Conservation (phyloP, 92 coral and sea anemone species). For the Pocillopora grandis region DNA sequence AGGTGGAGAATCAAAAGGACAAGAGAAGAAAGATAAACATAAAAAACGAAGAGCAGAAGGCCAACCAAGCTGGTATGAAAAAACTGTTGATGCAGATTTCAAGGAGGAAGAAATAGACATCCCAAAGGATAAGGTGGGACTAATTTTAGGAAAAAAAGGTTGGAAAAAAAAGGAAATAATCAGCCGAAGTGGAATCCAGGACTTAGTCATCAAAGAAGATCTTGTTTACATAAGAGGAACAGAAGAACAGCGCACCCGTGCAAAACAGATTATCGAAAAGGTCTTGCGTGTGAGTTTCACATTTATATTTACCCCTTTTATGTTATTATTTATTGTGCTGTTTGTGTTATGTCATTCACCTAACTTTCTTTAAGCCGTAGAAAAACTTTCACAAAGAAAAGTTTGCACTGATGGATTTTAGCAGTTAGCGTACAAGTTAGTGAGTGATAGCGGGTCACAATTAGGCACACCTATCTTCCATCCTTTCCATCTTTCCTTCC, state of each 20-base stretch:
- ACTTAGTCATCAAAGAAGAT: neutral
- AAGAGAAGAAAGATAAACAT: neutral
- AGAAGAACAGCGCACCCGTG: neutral
- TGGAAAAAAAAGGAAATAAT: neutral
- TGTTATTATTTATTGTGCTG: no score
- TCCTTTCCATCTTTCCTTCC: no score
- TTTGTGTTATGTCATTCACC: no score
- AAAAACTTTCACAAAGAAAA: no score
- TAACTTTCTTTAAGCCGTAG: no score
- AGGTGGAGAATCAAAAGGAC: neutral
- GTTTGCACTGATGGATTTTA: no score
- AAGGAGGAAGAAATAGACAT: conserved; percentile 1
- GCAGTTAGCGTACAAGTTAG: no score
- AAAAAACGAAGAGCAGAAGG: neutral
- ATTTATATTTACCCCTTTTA: neutral
- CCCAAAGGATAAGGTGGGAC: conserved; percentile 10
- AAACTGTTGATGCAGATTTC: neutral
- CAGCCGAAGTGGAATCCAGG: conserved; percentile 3
- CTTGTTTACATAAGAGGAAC: neutral
- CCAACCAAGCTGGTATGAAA: conserved; percentile 8
- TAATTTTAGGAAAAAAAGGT: conserved; percentile 6
- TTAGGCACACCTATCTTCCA: no score
- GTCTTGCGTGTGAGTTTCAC: neutral
- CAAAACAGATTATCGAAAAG: neutral
- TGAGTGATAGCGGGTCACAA: no score